Base-by-base conservation (phyloP, 2,888 invertebrate species). In the Conus canariensis region DNA sequence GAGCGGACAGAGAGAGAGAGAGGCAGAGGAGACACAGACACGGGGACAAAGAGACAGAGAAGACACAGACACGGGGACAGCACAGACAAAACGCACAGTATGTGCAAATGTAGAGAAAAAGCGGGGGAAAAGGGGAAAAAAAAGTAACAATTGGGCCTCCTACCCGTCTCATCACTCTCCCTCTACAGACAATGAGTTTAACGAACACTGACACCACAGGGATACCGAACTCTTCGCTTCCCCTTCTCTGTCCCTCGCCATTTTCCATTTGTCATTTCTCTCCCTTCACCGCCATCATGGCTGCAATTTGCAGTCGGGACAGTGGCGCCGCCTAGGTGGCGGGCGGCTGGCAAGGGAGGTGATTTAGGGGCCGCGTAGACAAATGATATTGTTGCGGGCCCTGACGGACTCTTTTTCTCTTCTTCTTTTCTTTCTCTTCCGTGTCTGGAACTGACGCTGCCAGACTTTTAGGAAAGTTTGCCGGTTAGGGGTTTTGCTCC, bases 311-410 rank as follows among this genome's bases (percentile, higher is more conserved):
- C 88, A 89, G 30, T 67, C 83, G 88, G 83, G 70, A 64, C 80
- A 67, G 80, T 89, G 88, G 88, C 88, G 88, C 88, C 88, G 70
- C 64, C 60, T 60, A 67, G 82, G 83, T 82, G 83, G 60, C 22
- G 64, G 59, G 7, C 9, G 88, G 56, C 83, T 89, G 88, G 82
- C 82, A 67, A 60, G 60, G 45, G 88, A 59, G 19, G 25, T 89
- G 67, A 89, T 89, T 83, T 83, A 85, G 25, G 25, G 25, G 16
- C 19, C 74, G 14, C 85, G 22, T 83, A 85, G 74, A 70, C 85
- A 85, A 74, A 85, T 85, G 89, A 85, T 89, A 85, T 70, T 85
- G 89, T 85, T 85, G 16, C 89, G 83, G 85, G n/a, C 70, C 89
- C n/a, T 30, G 60, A 30, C 22, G 25, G n/a, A 10, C n/a, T 85